These are phyloP conservation scores for Rhinopomastus cyanomelas DNA, from an alignment of 2,113 vertebrate genomes.

Conservation along the genomic window DNA sequence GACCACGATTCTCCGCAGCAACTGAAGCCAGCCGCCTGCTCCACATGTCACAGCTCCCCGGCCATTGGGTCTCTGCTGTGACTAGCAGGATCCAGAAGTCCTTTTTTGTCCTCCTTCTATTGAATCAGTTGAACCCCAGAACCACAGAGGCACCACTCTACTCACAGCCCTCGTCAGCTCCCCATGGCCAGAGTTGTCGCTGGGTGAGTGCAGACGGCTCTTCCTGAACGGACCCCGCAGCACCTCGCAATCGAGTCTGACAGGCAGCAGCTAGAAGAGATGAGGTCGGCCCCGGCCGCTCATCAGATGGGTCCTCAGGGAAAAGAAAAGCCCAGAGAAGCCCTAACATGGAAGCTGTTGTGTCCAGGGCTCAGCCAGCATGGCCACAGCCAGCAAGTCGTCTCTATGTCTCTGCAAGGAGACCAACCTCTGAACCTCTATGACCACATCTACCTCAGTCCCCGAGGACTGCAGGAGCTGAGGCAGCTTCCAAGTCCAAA, in stretches of 20 bases:
- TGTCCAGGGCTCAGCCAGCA: neutral
- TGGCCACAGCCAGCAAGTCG: neutral
- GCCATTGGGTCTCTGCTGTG: neutral
- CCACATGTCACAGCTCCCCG: neutral
- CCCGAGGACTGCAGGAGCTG: neutral
- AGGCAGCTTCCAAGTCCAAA: neutral
- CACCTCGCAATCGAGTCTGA: fast-evolving
- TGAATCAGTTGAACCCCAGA: neutral
- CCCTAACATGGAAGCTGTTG: neutral
- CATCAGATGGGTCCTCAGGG: neutral
- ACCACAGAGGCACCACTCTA: no score
- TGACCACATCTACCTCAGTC: neutral
- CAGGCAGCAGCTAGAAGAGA: neutral
- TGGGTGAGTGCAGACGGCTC: neutral
- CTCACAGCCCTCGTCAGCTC: neutral
- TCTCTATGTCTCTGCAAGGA: neutral
- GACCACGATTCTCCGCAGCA: neutral
- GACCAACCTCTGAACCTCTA: neutral
- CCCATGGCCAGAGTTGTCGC: neutral
- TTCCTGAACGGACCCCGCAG: neutral
- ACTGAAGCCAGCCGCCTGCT: neutral
- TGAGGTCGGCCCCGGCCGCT: neutral
- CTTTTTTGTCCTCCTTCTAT: neutral
- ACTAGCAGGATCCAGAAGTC: neutral
- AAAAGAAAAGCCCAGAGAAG: neutral